A percentile compares a stretch with the other conserved stretches of the same genome.
Conservation (phyloP, 1,140 invertebrate genomes). For the Procambarus virginalis region DNA sequence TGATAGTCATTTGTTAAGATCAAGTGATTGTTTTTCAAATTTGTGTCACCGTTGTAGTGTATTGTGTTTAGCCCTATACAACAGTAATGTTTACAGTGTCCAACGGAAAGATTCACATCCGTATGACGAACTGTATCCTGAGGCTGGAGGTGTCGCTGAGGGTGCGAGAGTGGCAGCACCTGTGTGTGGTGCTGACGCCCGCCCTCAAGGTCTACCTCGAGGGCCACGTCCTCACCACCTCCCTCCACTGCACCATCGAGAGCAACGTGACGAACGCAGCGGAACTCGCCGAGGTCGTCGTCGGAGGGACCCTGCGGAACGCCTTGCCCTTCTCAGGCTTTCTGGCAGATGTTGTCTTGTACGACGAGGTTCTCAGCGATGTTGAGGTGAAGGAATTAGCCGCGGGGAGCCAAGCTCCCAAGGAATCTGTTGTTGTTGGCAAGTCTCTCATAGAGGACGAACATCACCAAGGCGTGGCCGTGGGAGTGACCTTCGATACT, state of each 20-base stretch:
- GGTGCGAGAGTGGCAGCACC: slow-evolving; percentile 27
- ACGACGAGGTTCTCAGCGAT: background rate
- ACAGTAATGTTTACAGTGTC: slow-evolving; percentile 2
- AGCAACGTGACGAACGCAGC: too few relatives aligned
- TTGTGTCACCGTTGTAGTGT: too few relatives aligned
- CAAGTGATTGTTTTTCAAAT: too few relatives aligned
- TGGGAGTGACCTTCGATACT: background rate
- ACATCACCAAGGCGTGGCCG: background rate
- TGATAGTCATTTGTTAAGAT: too few relatives aligned
- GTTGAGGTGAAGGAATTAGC: background rate
- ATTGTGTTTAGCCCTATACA: background rate
- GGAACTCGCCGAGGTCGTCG: background rate
- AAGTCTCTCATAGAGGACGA: background rate
- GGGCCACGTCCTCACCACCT: background rate
- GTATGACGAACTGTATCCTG: background rate
- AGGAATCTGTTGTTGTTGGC: background rate
- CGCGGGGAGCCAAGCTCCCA: background rate
- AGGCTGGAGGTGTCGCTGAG: background rate
- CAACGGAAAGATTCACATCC: background rate
- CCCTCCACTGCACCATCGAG: background rate
- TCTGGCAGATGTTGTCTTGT: slow-evolving; percentile 34
- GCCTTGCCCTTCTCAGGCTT: slow-evolving; percentile 29
- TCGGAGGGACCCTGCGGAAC: slow-evolving; percentile 19
- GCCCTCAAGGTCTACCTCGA: background rate
- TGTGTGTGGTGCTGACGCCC: slow-evolving; percentile 14